phyloP scores from a whole-genome alignment of 2,888 invertebrate species.

The Rosalia funebris region DNA sequence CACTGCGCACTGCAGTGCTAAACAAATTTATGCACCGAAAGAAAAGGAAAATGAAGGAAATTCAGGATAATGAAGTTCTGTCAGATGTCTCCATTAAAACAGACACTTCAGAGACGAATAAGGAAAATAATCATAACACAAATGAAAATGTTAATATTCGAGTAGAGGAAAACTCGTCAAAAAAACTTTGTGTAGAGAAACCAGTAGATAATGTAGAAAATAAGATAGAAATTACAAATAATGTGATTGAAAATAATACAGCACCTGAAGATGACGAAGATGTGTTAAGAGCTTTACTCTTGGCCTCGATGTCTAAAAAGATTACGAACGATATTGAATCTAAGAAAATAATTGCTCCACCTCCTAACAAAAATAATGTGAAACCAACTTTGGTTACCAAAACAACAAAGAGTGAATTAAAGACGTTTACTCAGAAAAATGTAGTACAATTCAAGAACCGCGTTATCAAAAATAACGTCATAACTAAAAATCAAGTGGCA shows the following conservation, averaged over 20 bases:
- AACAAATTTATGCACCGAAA: conserved; percentile 73
- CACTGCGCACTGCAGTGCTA: conserved; percentile 74
- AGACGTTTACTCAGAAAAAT: background rate
- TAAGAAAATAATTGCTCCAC: conserved; percentile 21
- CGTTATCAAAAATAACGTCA: conserved; percentile 14
- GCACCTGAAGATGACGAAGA: conserved; percentile 70
- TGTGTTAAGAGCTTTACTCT: conserved; percentile 68
- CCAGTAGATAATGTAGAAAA: conserved; percentile 11
- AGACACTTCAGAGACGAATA: conserved; percentile 44
- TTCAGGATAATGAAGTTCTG: conserved; percentile 20
- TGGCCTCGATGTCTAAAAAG: conserved; percentile 71
- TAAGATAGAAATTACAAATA: conserved; percentile 16
- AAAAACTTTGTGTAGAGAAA: conserved; percentile 32
- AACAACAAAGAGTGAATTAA: background rate
- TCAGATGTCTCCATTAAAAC: conserved; percentile 26
- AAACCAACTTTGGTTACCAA: conserved; percentile 24
- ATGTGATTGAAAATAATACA: conserved; percentile 26
- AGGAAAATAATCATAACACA: conserved; percentile 48
- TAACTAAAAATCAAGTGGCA: conserved; percentile 26
- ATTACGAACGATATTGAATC: conserved; percentile 56
- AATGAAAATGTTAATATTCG: conserved; percentile 50
- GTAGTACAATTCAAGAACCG: conserved; percentile 20
- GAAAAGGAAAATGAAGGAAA: conserved; percentile 53
- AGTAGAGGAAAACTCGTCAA: conserved; percentile 58
- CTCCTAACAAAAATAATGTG: background rate